A percentile compares a stretch with the other conserved stretches of the same genome.
These are phyloP conservation scores for Geothlypis trichas DNA, from an alignment of 2,113 vertebrate species.

Conservation along the genomic window DNA sequence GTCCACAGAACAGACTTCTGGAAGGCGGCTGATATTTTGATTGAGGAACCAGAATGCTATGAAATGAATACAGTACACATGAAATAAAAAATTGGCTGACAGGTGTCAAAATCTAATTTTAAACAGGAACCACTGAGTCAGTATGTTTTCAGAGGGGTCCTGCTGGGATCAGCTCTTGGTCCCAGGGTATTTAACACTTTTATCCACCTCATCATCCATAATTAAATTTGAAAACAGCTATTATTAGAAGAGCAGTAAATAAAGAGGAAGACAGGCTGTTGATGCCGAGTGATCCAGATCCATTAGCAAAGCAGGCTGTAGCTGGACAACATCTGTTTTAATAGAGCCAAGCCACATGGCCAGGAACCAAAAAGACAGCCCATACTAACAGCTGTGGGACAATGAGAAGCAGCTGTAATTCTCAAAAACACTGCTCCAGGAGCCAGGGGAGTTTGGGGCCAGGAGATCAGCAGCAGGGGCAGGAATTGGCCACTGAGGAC, in stretches of 20 bases:
- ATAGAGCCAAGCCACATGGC: background rate
- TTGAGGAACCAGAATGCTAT: background rate
- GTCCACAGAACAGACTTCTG: slow-evolving; percentile 16
- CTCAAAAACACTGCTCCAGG: background rate
- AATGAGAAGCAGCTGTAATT: background rate
- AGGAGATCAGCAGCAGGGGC: background rate
- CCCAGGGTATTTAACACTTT: slow-evolving; percentile 22
- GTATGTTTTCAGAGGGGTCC: slow-evolving; percentile 5
- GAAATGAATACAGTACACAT: background rate
- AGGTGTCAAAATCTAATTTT: slow-evolving; percentile 58
- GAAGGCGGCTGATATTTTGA: slow-evolving; percentile 23
- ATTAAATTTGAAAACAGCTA: slow-evolving; percentile 36
- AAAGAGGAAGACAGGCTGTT: background rate
- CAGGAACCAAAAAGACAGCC: slow-evolving; percentile 19
- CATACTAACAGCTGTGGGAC: background rate
- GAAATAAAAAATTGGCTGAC: slow-evolving; percentile 11
- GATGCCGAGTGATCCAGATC: background rate
- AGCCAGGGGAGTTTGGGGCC: background rate
- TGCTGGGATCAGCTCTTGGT: slow-evolving; percentile 17
- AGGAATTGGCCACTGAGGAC: background rate
- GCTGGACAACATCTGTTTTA: slow-evolving; percentile 44
- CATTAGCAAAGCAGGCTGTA: background rate
- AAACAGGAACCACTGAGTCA: slow-evolving; percentile 31
- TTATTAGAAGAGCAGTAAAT: slow-evolving; percentile 45
- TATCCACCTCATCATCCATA: slow-evolving; percentile 13